Evolutionary conservation across 2,113 vertebrate genomes (phyloP).

Genomic region (Centropus unirufus): DNA sequence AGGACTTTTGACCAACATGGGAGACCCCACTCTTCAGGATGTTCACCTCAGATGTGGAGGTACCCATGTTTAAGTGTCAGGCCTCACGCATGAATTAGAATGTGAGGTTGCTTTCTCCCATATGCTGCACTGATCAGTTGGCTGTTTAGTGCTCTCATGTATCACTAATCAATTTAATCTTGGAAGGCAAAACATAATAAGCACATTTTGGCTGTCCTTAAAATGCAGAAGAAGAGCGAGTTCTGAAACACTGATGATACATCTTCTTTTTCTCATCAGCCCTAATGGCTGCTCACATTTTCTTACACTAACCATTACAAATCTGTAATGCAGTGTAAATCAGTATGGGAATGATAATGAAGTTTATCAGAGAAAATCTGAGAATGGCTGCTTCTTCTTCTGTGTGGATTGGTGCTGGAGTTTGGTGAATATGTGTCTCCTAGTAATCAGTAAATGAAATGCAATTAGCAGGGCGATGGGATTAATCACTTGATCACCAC

Average conservation of each 20-base stretch:
- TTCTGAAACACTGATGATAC: background rate
- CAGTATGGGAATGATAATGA: constrained; percentile 50
- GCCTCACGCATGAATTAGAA: background rate
- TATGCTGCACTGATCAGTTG: background rate
- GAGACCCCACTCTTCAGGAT: background rate
- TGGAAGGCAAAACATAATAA: background rate
- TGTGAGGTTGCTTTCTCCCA: background rate
- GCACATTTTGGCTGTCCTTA: background rate
- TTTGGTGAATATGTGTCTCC: background rate
- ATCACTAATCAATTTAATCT: background rate
- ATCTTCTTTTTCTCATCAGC: background rate
- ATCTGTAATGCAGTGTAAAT: constrained; percentile 26
- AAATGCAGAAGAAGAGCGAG: background rate
- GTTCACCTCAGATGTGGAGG: background rate
- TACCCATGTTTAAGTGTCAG: rapidly evolving
- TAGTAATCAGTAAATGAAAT: constrained; percentile 69
- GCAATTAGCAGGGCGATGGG: constrained; percentile 57
- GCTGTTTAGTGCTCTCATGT: background rate
- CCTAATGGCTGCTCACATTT: background rate
- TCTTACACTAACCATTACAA: background rate
- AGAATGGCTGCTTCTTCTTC: constrained; percentile 29
- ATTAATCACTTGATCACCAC: constrained; percentile 67
- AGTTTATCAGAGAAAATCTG: constrained; percentile 32
- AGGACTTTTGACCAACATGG: background rate
- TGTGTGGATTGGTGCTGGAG: background rate